A percentile compares a stretch with the other conserved stretches of the same genome.
phyloP scores from a whole-genome alignment of 2,797 vertebrate genomes.

The Serranus cabrilla region DNA sequence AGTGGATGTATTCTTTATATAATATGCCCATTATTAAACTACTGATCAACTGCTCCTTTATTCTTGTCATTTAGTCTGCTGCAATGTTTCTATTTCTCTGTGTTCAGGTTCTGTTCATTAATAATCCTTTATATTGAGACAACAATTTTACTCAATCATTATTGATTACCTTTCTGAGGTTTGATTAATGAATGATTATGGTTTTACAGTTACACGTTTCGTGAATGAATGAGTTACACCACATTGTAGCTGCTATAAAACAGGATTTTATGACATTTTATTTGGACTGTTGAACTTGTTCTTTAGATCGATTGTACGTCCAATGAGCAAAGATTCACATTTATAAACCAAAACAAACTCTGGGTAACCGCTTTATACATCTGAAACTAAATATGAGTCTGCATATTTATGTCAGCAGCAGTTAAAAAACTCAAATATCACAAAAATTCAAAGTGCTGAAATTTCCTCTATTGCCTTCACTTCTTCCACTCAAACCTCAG shows the following conservation, averaged over 20 bases:
- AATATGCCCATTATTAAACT: neutral
- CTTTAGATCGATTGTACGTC: too few species aligned
- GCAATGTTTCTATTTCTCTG: neutral
- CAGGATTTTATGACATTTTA: neutral
- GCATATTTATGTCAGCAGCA: neutral
- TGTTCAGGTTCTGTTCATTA: neutral
- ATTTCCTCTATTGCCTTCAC: neutral
- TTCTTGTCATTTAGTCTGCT: neutral
- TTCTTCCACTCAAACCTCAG: neutral
- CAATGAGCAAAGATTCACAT: neutral
- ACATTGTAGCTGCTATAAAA: neutral
- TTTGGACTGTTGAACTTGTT: too few species aligned
- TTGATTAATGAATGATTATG: neutral
- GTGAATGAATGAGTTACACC: neutral
- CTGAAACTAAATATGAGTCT: neutral
- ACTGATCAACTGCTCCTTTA: neutral
- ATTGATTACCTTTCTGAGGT: neutral
- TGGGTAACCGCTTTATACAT: neutral
- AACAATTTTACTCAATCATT: neutral
- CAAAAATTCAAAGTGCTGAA: neutral
- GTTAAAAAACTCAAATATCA: neutral
- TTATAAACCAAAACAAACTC: neutral
- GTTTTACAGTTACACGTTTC: neutral
- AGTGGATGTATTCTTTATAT: neutral
- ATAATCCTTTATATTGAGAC: neutral